Evolutionary conservation across 2,113 vertebrate species (phyloP).

Genomic region (western clawed frog (Xenopus tropicalis)): DNA sequence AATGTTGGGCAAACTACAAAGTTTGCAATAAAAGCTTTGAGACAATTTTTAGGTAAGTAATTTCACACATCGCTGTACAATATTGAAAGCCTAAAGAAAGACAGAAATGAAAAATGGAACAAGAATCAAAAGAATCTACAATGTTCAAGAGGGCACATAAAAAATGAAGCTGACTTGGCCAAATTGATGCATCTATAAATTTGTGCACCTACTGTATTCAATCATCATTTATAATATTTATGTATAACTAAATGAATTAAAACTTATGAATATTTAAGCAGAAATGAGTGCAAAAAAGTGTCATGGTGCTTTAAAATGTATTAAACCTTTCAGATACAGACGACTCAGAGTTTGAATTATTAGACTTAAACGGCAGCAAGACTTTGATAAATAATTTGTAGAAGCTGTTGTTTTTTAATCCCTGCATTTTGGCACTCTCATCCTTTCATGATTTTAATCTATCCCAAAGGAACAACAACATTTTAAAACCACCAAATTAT

Average conservation of each 20-base stretch:
- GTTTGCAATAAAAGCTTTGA: slow-evolving; percentile 42
- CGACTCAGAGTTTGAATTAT: not conserved
- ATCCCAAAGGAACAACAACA: too few species aligned
- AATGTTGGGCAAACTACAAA: slow-evolving; percentile 40
- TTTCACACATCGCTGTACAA: slow-evolving; percentile 46
- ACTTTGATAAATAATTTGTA: too few species aligned
- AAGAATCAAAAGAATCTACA: slow-evolving; percentile 15
- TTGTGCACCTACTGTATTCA: not conserved
- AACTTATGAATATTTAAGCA: not conserved
- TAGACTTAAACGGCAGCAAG: too few species aligned
- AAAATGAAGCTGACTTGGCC: slow-evolving; percentile 38
- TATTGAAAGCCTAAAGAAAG: slow-evolving; percentile 37
- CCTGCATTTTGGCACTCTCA: too few species aligned
- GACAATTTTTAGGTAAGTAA: slow-evolving; percentile 45
- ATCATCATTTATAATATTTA: slow-evolving; percentile 25
- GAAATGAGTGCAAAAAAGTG: slow-evolving; percentile 18
- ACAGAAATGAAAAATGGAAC: slow-evolving; percentile 32
- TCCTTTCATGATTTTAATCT: too few species aligned
- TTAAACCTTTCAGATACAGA: not conserved
- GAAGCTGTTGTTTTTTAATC: too few species aligned
- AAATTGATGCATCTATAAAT: slow-evolving; percentile 22
- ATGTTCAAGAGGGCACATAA: slow-evolving; percentile 9
- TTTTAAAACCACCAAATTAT: too few species aligned
- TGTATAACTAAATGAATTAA: slow-evolving; percentile 31
- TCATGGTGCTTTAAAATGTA: not conserved